Percentiles rank a stretch among this genome's conserved stretches.
Evolutionary conservation across 2,888 invertebrate species (phyloP).

Genomic region (Synergus japonicus): DNA sequence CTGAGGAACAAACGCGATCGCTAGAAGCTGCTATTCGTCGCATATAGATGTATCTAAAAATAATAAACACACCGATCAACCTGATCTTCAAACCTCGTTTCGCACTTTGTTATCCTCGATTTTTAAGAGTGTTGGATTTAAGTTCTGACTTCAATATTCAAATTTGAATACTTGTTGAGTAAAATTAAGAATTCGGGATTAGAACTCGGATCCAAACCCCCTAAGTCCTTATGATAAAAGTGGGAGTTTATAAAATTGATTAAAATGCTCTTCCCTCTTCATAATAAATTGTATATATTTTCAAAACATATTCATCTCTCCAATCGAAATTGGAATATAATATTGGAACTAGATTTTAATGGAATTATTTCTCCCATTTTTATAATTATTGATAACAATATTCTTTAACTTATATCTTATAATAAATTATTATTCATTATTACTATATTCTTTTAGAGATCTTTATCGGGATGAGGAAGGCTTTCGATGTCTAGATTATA

Average conservation of each 20-base stretch:
- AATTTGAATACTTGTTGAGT: no score
- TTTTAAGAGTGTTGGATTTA: no score
- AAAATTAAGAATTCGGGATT: no score
- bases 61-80: slow-evolving; percentile 28
- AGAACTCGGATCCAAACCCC: no score
- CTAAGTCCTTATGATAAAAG: no score
- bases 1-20: slow-evolving; percentile 1
- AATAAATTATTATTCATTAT: not conserved
- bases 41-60: slow-evolving; percentile 35
- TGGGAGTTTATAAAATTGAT: not conserved
- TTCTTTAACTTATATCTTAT: no score
- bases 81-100: not conserved
- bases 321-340: no score
- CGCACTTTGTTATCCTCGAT: not conserved
- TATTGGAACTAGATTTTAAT: no score
- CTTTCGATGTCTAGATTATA: slow-evolving; percentile 48
- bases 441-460: not conserved
- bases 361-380: no score
- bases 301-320: not conserved
- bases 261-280: not conserved
- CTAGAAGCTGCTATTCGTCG: slow-evolving; percentile 20
- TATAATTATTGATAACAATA: no score
- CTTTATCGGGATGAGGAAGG: slow-evolving; percentile 15
- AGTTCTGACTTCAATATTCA: no score
- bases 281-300: not conserved